Evolutionary conservation across 2,888 invertebrate genomes (phyloP).

Genomic region (Drosophila pseudotakahashii): DNA sequence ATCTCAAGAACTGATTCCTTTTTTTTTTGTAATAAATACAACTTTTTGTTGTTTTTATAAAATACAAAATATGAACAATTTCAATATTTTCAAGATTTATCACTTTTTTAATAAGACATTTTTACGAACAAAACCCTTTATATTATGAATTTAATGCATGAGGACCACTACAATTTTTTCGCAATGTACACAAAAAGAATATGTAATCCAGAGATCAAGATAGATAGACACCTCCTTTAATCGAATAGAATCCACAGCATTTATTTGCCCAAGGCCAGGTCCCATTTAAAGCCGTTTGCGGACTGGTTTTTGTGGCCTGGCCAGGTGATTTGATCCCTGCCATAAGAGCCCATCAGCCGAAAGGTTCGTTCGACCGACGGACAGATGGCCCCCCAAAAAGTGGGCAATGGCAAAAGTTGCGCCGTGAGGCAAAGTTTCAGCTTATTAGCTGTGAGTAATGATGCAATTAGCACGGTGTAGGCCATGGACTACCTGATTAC

Average conservation of each 20-base stretch:
- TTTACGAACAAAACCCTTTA: too few relatives aligned
- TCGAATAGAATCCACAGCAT: conserved; percentile 6
- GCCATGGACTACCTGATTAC: conserved; percentile 28
- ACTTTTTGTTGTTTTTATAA: too few relatives aligned
- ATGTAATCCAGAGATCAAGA: neutral
- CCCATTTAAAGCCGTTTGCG: neutral
- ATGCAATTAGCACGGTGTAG: conserved; percentile 59
- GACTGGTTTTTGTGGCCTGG: conserved; percentile 9
- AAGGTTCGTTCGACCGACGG: neutral
- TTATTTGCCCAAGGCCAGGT: conserved; percentile 6
- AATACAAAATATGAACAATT: too few relatives aligned
- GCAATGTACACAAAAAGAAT: neutral
- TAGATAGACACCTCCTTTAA: conserved; percentile 4
- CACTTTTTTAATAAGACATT: too few relatives aligned
- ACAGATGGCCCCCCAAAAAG: conserved; percentile 14
- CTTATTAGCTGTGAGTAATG: conserved; percentile 68
- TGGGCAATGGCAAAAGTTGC: conserved; percentile 26
- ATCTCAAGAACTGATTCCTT: too few relatives aligned
- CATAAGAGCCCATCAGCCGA: conserved; percentile 11
- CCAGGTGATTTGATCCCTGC: conserved; percentile 33
- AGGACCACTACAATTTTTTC: neutral
- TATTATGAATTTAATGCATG: neutral
- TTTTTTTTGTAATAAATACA: too few relatives aligned
- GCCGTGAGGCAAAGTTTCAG: conserved; percentile 28
- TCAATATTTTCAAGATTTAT: too few relatives aligned